Percentiles rank a stretch among this genome's conserved stretches.
These are phyloP conservation scores for Microchirus variegatus DNA, from an alignment of 2,797 vertebrate species.

Conservation along the genomic window DNA sequence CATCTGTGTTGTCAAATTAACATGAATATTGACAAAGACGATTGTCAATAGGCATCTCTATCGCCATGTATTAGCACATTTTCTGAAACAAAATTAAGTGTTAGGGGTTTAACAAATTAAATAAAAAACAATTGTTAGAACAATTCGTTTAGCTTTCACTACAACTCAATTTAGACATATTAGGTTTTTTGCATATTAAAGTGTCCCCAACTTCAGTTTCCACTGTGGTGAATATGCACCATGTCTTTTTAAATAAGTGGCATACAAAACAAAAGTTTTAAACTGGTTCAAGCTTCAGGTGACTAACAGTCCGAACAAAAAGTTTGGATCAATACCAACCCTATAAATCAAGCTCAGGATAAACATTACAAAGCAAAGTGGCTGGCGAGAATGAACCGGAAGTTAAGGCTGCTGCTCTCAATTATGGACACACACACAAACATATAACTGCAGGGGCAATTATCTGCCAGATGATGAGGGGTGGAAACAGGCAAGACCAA, in stretches of 20 bases:
- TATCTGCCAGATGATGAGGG: slow-evolving; percentile 72
- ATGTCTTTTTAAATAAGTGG: too few species aligned
- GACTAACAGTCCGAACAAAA: neutral
- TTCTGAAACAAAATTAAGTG: too few species aligned
- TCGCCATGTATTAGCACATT: too few species aligned
- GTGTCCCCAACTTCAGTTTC: neutral
- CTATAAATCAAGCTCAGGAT: neutral
- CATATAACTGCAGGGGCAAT: slow-evolving; percentile 67
- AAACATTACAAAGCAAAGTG: neutral
- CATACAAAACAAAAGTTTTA: neutral
- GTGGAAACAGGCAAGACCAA: slow-evolving; percentile 67
- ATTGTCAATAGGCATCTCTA: too few species aligned
- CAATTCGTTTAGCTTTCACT: too few species aligned
- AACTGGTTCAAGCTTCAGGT: neutral
- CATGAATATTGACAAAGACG: too few species aligned
- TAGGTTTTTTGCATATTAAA: too few species aligned
- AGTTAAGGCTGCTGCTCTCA: slow-evolving; percentile 66
- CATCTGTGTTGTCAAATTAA: too few species aligned
- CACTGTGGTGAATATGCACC: neutral
- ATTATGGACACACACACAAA: slow-evolving; percentile 54
- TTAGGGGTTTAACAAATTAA: too few species aligned
- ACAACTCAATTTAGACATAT: too few species aligned
- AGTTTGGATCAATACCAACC: neutral
- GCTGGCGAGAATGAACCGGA: slow-evolving; percentile 40
- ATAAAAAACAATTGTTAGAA: too few species aligned